These are phyloP conservation scores for Streptopelia turtur DNA, from an alignment of 2,797 vertebrate species.

Conservation along the genomic window DNA sequence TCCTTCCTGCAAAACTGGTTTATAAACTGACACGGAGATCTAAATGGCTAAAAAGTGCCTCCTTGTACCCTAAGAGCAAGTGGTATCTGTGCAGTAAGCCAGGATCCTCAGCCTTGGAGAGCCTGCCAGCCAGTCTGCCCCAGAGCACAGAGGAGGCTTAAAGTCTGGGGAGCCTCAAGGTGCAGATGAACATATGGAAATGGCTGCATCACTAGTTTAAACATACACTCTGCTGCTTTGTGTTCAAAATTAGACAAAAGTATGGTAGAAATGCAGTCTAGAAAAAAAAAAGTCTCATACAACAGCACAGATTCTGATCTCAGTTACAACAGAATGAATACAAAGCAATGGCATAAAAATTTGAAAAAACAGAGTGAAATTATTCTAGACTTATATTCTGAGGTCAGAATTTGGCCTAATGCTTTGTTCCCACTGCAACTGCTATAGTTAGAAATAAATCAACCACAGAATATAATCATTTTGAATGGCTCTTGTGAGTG, in stretches of 20 bases:
- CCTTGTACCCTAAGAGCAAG: not conserved
- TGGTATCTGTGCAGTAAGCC: not conserved
- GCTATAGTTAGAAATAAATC: slow-evolving; percentile 40
- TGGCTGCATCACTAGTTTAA: not conserved
- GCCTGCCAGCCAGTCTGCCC: not conserved
- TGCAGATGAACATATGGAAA: fast-evolving
- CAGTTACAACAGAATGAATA: not conserved
- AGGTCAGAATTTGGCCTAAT: not conserved
- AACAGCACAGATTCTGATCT: not conserved
- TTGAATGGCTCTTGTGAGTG: not conserved
- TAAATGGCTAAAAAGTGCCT: not conserved
- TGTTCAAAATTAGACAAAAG: not conserved
- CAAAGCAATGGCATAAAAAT: not conserved
- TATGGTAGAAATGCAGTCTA: not conserved
- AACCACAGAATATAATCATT: not conserved
- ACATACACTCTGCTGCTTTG: not conserved
- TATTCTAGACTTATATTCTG: not conserved
- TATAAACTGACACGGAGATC: not conserved
- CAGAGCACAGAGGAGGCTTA: not conserved
- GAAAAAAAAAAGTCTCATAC: not conserved
- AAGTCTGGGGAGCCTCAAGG: not conserved
- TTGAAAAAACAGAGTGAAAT: not conserved
- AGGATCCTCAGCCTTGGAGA: not conserved
- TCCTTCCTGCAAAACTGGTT: not conserved
- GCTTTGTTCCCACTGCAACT: slow-evolving; percentile 47